Conservation (phyloP, 2,888 invertebrate genomes). For the Eupsilia transversa region DNA sequence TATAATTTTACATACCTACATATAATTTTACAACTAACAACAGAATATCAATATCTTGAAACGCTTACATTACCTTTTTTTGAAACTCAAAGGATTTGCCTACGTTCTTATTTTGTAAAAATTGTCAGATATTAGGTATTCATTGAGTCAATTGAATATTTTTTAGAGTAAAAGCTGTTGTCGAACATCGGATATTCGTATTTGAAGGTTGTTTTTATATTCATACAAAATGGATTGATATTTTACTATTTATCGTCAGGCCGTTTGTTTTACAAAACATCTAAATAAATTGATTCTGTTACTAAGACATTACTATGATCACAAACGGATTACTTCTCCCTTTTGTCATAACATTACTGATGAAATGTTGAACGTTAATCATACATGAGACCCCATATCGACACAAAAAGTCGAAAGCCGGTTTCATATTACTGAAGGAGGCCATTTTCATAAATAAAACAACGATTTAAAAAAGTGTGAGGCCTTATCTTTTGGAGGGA, state of each 20-base stretch:
- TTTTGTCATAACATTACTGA: conserved; percentile 43
- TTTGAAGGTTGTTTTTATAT: conserved; percentile 5
- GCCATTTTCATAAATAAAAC: conserved; percentile 51
- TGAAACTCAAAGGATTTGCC: conserved; percentile 32
- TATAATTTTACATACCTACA: conserved; percentile 7
- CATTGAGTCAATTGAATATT: conserved; percentile 26
- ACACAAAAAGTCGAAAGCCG: conserved; percentile 26
- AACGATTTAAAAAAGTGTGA: conserved; percentile 42
- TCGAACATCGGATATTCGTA: conserved; percentile 9
- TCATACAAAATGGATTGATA: neutral
- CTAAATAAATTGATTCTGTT: neutral
- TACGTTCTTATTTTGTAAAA: neutral
- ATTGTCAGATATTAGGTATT: neutral
- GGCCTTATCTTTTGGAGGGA: conserved; percentile 20
- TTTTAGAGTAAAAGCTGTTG: conserved; percentile 25
- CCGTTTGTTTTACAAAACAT: neutral
- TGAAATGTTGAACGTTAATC: conserved; percentile 53
- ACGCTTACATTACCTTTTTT: conserved; percentile 16
- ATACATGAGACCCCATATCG: conserved; percentile 23
- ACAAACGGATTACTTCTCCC: conserved; percentile 2
- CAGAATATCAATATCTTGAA: conserved; percentile 19
- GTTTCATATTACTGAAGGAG: conserved; percentile 24
- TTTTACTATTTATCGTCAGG: neutral
- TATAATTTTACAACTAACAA: conserved; percentile 13
- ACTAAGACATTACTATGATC: neutral